These are phyloP conservation scores for Sardina pilchardus DNA, from an alignment of 2,113 vertebrate genomes.

Conservation along the genomic window DNA sequence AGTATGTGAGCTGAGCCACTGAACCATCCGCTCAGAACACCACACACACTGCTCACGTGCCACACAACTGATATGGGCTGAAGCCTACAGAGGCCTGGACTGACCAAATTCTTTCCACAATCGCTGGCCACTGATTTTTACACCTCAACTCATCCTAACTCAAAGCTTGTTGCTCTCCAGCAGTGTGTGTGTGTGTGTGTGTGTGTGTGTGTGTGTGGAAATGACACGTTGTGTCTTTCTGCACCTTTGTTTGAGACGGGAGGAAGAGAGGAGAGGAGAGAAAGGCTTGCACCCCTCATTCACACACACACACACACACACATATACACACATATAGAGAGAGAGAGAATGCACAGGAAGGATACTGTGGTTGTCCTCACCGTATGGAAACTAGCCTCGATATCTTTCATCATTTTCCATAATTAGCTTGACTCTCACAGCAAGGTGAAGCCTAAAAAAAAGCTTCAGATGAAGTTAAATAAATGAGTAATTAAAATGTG, in stretches of 20 bases:
- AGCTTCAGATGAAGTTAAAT: constrained; percentile 34
- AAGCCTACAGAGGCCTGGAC: not conserved
- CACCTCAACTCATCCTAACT: not conserved
- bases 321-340: constrained; percentile 14
- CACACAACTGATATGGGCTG: not conserved
- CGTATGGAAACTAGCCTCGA: constrained; percentile 70
- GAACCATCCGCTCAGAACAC: not conserved
- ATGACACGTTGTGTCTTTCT: not conserved
- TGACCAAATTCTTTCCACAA: not conserved
- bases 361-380: constrained; percentile 75
- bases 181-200: not conserved
- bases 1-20: not conserved
- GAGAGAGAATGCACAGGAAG: constrained; percentile 70
- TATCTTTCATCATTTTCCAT: constrained; percentile 72
- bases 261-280: constrained; percentile 13
- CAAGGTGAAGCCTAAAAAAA: constrained; percentile 36
- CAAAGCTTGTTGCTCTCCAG: not conserved
- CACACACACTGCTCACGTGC: not conserved
- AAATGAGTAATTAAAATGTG: not conserved
- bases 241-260: not conserved
- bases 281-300: constrained; percentile 26
- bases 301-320: constrained; percentile 40
- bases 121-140: not conserved
- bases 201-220: not conserved
- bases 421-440: constrained; percentile 56